These are phyloP conservation scores for Mythimna ferrago DNA, from an alignment of 2,888 invertebrate genomes.

Conservation along the genomic window DNA sequence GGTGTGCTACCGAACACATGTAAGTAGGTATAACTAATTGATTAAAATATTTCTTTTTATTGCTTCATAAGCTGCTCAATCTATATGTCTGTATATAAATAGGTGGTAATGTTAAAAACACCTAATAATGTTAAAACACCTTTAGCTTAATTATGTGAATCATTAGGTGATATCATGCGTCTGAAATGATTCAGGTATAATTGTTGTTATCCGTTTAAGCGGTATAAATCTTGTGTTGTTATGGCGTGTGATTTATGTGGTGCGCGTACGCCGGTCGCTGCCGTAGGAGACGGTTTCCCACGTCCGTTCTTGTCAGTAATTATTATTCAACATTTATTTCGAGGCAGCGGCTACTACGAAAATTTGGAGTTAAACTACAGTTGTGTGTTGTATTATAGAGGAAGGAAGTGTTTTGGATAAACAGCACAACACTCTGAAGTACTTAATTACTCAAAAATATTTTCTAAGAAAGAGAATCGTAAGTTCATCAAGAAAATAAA, in stretches of 20 bases:
- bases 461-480: neutral
- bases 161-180: conserved; percentile 53
- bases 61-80: conserved; percentile 44
- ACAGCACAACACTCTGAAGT: neutral
- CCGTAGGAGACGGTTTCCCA: conserved; percentile 75
- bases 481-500: neutral
- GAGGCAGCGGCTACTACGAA: conserved; percentile 41
- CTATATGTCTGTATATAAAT: conserved; percentile 53
- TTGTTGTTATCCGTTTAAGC: conserved; percentile 79
- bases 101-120: conserved; percentile 59
- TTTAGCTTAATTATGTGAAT: conserved; percentile 57
- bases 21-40: conserved; percentile 58
- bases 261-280: conserved; percentile 77
- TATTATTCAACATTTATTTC: conserved; percentile 67
- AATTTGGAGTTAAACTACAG: conserved; percentile 19
- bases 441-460: no score
- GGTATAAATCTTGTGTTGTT: conserved; percentile 80
- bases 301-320: conserved; percentile 67
- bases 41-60: conserved; percentile 61
- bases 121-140: no score
- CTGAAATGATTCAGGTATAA: conserved; percentile 75
- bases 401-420: neutral
- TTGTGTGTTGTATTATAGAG: neutral
- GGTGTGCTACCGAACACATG: conserved; percentile 34
- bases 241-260: conserved; percentile 80